Conservation (phyloP, 2,888 invertebrate genomes). For the Patella depressa region DNA sequence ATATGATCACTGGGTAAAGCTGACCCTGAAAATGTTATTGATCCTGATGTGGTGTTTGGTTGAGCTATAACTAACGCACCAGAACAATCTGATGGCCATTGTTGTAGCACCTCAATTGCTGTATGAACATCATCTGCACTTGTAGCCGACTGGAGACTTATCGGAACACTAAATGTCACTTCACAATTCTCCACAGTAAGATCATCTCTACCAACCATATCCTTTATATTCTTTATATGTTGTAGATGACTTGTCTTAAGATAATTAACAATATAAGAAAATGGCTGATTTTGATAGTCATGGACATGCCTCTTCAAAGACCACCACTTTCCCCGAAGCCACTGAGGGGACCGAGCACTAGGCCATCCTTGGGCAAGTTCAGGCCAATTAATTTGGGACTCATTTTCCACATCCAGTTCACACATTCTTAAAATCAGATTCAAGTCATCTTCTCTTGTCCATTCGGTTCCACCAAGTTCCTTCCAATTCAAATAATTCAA, state of each 20-base stretch:
- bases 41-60: constrained; percentile 36
- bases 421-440: constrained; percentile 70
- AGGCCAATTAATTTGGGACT: constrained; percentile 72
- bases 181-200: constrained; percentile 21
- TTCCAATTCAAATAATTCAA: constrained; percentile 74
- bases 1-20: constrained; percentile 64
- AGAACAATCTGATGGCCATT: constrained; percentile 46
- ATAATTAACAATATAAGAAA: constrained; percentile 54
- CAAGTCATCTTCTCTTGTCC: constrained; percentile 73
- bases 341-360: constrained; percentile 73
- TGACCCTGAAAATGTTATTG: constrained; percentile 48
- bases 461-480: constrained; percentile 71
- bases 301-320: constrained; percentile 71
- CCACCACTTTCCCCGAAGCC: constrained; percentile 74
- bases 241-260: neutral
- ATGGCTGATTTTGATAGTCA: constrained; percentile 66
- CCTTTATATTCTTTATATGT: neutral
- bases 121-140: constrained; percentile 45
- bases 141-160: constrained; percentile 9
- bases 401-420: constrained; percentile 66
- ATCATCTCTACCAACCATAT: constrained; percentile 17
- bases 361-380: constrained; percentile 71
- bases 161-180: constrained; percentile 25
- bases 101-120: constrained; percentile 61
- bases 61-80: constrained; percentile 61